phyloP scores from a whole-genome alignment of 1,140 invertebrate species.

The Lasioglossum albipes region DNA sequence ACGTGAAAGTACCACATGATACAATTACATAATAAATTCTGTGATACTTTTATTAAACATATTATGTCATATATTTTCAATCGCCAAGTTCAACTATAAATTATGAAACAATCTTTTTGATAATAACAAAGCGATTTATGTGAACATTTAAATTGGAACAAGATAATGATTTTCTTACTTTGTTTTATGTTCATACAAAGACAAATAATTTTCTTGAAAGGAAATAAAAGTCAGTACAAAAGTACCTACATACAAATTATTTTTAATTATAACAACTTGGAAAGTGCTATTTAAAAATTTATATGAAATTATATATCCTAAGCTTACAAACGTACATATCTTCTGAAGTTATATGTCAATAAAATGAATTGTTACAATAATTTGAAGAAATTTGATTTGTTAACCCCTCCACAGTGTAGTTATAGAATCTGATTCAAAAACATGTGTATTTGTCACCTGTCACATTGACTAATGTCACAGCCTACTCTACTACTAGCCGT shows the following conservation, averaged over 20 bases:
- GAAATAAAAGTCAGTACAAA: not conserved
- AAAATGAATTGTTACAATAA: constrained; percentile 36
- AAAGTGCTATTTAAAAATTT: constrained; percentile 12
- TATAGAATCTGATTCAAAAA: not conserved
- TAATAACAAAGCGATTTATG: not conserved
- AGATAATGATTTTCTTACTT: not conserved
- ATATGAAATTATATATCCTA: not conserved
- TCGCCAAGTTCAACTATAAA: not conserved
- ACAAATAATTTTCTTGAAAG: not conserved
- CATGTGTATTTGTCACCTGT: not conserved
- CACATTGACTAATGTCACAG: constrained; percentile 15
- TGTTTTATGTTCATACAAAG: not conserved
- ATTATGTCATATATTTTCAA: not conserved
- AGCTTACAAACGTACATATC: constrained; percentile 1
- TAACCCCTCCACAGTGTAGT: not conserved
- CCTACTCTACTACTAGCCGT: too few species aligned
- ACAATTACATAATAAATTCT: constrained; percentile 23
- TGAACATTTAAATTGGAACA: not conserved
- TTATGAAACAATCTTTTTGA: not conserved
- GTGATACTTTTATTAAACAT: constrained; percentile 34
- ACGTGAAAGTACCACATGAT: constrained; percentile 19
- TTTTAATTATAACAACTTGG: not conserved
- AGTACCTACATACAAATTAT: not conserved
- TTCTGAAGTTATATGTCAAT: constrained; percentile 13
- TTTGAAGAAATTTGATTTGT: constrained; percentile 4